These are phyloP conservation scores for Ophion costatus DNA, from an alignment of 2,888 invertebrate species.

Conservation along the genomic window DNA sequence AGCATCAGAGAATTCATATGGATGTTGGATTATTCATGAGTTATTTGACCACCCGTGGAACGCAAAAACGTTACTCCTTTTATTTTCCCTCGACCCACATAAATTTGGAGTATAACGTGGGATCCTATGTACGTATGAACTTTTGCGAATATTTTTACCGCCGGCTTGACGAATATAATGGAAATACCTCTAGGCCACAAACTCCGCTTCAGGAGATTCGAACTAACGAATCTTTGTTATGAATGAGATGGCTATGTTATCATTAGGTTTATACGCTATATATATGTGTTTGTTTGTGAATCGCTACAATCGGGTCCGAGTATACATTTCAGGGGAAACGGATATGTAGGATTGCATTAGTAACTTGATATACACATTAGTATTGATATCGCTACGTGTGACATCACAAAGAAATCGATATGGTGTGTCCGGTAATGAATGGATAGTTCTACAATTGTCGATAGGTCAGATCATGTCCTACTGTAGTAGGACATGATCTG, in stretches of 20 bases:
- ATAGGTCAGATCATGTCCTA: no score
- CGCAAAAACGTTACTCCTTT: slow-evolving; percentile 9
- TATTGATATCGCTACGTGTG: not conserved
- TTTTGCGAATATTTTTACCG: slow-evolving; percentile 25
- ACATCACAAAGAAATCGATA: not conserved
- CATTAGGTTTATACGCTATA: not conserved
- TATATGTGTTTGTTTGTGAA: no score
- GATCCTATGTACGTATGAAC: slow-evolving; percentile 6
- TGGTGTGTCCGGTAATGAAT: no score
- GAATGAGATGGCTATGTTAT: slow-evolving; percentile 43
- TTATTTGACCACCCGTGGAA: slow-evolving; percentile 8
- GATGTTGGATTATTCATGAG: slow-evolving; percentile 57
- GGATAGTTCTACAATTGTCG: no score
- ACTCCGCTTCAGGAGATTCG: slow-evolving; percentile 32
- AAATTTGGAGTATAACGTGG: slow-evolving; percentile 51
- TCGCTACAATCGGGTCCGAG: no score
- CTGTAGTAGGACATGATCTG: no score
- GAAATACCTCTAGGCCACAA: slow-evolving; percentile 35
- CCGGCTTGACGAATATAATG: slow-evolving; percentile 41
- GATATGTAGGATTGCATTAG: not conserved
- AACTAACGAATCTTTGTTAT: slow-evolving; percentile 50
- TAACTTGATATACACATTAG: not conserved
- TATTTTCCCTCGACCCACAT: slow-evolving; percentile 25
- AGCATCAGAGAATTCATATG: slow-evolving; percentile 28
- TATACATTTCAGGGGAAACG: not conserved